A percentile compares a stretch with the other conserved stretches of the same genome.
phyloP scores from a whole-genome alignment of 2,113 vertebrate genomes.

The Phaethon lepturus region DNA sequence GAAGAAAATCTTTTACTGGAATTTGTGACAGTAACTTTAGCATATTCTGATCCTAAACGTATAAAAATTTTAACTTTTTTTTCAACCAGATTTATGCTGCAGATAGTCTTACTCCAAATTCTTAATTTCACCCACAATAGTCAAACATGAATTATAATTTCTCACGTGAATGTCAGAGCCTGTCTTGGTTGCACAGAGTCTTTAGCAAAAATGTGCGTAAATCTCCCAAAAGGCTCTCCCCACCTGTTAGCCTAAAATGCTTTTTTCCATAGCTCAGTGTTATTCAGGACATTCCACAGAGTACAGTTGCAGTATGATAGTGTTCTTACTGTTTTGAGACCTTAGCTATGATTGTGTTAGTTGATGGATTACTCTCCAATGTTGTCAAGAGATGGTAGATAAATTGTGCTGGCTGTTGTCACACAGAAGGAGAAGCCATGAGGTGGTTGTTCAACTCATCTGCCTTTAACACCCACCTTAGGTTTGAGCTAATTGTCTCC shows the following conservation, averaged over 20 bases:
- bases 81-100: background rate
- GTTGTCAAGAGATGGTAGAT: background rate
- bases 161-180: background rate
- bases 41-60: background rate
- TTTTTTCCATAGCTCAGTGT: background rate
- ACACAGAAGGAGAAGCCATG: background rate
- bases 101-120: background rate
- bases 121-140: background rate
- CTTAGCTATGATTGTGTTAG: background rate
- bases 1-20: background rate
- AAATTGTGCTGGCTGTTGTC: background rate
- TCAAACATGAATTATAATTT: background rate
- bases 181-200: background rate
- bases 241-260: background rate
- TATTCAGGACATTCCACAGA: background rate
- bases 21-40: background rate
- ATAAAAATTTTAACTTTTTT: background rate
- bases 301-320: background rate
- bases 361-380: background rate
- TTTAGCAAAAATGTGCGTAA: background rate
- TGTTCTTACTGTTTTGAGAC: background rate
- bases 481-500: background rate
- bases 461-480: background rate
- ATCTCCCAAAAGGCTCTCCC: background rate
- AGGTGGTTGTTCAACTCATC: background rate